A percentile compares a stretch with the other conserved stretches of the same genome.
Evolutionary conservation across 2,797 vertebrate species (phyloP).

Genomic region (Siniperca obscura): DNA sequence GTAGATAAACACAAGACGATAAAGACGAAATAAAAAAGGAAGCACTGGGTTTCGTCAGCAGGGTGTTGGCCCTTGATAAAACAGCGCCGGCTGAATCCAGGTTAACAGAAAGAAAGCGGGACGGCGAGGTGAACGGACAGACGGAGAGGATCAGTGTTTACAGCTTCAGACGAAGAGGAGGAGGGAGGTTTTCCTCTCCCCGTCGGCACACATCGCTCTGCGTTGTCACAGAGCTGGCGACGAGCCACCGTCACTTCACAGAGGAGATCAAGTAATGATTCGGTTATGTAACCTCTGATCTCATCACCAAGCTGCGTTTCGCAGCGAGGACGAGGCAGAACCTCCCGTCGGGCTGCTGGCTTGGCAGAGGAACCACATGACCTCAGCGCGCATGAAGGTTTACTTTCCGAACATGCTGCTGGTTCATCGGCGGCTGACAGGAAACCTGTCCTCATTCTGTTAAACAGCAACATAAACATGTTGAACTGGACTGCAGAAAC

Average conservation of each 20-base stretch:
- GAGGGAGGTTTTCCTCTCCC: slow-evolving; percentile 17
- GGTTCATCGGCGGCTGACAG: background rate
- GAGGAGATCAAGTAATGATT: background rate
- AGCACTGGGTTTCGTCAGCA: no score
- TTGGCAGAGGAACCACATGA: slow-evolving; percentile 11
- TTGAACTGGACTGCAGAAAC: no score
- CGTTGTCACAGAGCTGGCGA: slow-evolving; percentile 2
- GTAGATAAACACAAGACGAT: background rate
- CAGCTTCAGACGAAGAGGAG: background rate
- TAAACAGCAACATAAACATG: background rate
- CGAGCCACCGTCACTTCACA: background rate
- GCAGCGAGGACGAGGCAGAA: background rate
- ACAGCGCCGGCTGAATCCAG: background rate
- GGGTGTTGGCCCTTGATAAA: background rate
- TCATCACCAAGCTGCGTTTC: background rate
- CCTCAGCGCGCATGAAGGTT: slow-evolving; percentile 4
- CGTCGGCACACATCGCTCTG: background rate
- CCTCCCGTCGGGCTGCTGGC: slow-evolving; percentile 18
- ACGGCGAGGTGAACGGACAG: background rate
- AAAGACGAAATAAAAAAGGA: no score
- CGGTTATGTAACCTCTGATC: slow-evolving; percentile 37
- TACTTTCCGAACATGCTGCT: background rate
- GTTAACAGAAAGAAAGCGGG: slow-evolving; percentile 10
- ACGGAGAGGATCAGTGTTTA: slow-evolving; percentile 37
- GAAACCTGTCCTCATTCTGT: background rate